A percentile compares a stretch with the other conserved stretches of the same genome.
Evolutionary conservation across 2,888 invertebrate species (phyloP).

Genomic region (Camptogramma bilineatum): DNA sequence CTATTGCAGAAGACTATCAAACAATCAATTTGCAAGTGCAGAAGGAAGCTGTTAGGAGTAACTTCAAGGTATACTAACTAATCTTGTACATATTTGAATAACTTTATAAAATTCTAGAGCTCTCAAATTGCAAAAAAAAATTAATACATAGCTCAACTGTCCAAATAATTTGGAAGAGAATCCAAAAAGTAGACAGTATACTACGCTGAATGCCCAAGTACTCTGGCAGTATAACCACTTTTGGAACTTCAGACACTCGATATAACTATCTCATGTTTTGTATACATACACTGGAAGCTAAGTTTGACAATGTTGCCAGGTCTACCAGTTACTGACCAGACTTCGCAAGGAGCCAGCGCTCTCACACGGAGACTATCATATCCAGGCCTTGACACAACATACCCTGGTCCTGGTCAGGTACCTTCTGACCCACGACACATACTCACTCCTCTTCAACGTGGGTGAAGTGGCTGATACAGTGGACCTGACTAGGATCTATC

Average conservation of each 20-base stretch:
- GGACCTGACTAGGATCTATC: slow-evolving; percentile 59
- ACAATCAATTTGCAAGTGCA: slow-evolving; percentile 85
- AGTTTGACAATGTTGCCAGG: slow-evolving; percentile 56
- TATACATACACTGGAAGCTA: too few species aligned
- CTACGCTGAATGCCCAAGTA: background rate
- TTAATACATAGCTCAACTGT: too few species aligned
- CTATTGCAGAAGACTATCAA: slow-evolving; percentile 86
- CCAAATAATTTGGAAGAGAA: too few species aligned
- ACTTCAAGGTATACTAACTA: slow-evolving; percentile 71
- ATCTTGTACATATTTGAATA: background rate
- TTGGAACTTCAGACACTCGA: too few species aligned
- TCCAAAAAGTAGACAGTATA: too few species aligned
- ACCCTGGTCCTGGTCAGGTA: slow-evolving; percentile 61
- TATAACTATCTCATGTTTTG: too few species aligned
- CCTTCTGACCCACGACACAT: slow-evolving; percentile 59
- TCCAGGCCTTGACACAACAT: slow-evolving; percentile 59
- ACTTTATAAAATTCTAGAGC: too few species aligned
- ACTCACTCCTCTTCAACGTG: slow-evolving; percentile 83
- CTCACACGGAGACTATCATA: slow-evolving; percentile 65
- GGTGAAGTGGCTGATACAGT: slow-evolving; percentile 65
- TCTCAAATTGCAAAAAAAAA: too few species aligned
- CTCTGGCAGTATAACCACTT: background rate
- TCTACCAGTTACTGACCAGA: slow-evolving; percentile 83
- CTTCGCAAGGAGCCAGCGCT: slow-evolving; percentile 77
- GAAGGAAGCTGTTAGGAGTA: slow-evolving; percentile 76